A percentile compares a stretch with the other conserved stretches of the same genome.
These are phyloP conservation scores for Acanthurus tractus DNA, from an alignment of 2,797 vertebrate species.

Conservation along the genomic window DNA sequence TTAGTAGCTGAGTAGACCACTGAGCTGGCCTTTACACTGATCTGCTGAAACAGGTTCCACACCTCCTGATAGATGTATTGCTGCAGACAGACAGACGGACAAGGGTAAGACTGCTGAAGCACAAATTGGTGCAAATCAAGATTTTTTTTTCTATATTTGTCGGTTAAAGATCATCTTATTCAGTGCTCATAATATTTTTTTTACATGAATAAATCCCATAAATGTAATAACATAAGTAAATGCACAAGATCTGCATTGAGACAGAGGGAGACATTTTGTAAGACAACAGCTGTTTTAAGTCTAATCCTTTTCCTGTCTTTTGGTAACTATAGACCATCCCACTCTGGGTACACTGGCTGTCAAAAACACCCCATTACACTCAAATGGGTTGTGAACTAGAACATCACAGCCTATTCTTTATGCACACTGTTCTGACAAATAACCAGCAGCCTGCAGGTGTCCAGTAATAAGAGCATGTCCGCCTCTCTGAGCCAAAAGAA, in stretches of 20 bases:
- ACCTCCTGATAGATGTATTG: conserved; percentile 99
- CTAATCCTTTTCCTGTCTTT: conserved; percentile 24
- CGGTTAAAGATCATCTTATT: too few species aligned
- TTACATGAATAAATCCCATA: background rate
- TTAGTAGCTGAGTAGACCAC: conserved; percentile 96
- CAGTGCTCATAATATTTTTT: background rate
- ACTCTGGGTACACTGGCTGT: background rate
- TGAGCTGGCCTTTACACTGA: conserved; percentile 98
- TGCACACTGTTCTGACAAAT: conserved; percentile 29
- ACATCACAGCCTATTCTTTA: conserved; percentile 38
- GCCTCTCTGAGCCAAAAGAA: conserved; percentile 2
- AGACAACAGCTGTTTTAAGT: background rate
- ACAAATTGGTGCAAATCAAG: background rate
- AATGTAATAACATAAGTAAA: background rate
- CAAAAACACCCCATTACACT: conserved; percentile 30
- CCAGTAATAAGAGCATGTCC: conserved; percentile 38
- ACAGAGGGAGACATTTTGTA: background rate
- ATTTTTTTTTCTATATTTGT: background rate
- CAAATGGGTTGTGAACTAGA: conserved; percentile 9
- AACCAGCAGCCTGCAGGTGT: conserved; percentile 30
- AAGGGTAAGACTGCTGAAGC: background rate
- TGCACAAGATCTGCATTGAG: background rate
- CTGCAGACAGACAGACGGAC: conserved; percentile 73
- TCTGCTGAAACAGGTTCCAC: conserved; percentile 99
- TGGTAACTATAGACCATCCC: conserved; percentile 25